These are phyloP conservation scores for Zonitis immaculata DNA, from an alignment of 2,888 invertebrate genomes.

Conservation along the genomic window DNA sequence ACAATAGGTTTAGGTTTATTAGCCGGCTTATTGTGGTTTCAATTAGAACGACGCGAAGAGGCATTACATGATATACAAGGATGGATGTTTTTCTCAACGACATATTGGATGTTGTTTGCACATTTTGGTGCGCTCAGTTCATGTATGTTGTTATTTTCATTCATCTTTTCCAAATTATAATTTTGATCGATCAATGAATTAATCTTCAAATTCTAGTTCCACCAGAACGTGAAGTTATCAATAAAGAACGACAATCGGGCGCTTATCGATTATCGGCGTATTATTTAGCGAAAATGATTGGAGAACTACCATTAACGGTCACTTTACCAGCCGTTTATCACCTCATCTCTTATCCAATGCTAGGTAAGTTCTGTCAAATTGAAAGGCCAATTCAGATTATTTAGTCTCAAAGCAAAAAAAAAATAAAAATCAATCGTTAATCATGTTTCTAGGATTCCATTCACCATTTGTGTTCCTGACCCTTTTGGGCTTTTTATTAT, in stretches of 20 bases:
- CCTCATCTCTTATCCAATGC: conserved; percentile 71
- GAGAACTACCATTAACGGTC: conserved; percentile 70
- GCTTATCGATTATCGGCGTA: conserved; percentile 75
- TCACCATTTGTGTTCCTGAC: conserved; percentile 63
- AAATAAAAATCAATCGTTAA: too few species aligned
- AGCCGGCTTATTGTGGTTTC: conserved; percentile 74
- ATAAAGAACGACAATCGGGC: conserved; percentile 73
- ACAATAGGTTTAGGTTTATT: conserved; percentile 66
- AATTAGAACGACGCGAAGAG: conserved; percentile 69
- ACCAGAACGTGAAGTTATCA: conserved; percentile 71
- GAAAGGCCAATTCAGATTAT: background rate
- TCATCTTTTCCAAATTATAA: background rate
- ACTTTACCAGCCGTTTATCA: conserved; percentile 72
- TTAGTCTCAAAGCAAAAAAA: too few species aligned
- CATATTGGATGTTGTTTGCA: conserved; percentile 78
- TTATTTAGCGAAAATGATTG: conserved; percentile 76
- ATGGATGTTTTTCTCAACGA: conserved; percentile 80
- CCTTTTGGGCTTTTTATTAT: conserved; percentile 62
- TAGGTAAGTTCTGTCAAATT: conserved; percentile 47
- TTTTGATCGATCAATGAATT: background rate
- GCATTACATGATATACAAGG: conserved; percentile 74
- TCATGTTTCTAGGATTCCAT: conserved; percentile 52
- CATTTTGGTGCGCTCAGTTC: conserved; percentile 73
- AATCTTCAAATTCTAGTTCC: conserved; percentile 61
- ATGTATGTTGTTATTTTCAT: conserved; percentile 49